A percentile compares a stretch with the other conserved stretches of the same genome.
Conservation (phyloP, 2,113 vertebrate species). For the Odocoileus virginianus region DNA sequence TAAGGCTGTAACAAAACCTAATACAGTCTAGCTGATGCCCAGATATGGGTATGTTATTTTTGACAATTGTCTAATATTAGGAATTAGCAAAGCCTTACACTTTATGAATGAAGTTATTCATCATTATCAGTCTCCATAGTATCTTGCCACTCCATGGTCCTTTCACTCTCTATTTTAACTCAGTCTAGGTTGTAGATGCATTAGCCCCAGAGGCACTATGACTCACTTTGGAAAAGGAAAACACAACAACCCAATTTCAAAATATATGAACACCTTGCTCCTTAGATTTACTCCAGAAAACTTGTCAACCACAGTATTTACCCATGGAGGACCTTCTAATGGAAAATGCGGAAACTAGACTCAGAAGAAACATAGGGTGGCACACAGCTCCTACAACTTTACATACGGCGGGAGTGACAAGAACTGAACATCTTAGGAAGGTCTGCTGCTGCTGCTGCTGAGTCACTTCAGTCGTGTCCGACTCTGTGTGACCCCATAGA, state of each 20-base stretch:
- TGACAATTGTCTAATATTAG: not conserved
- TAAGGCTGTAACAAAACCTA: not conserved
- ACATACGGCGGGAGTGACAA: not conserved
- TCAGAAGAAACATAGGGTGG: not conserved
- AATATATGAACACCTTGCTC: not conserved
- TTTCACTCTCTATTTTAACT: not conserved
- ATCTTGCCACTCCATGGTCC: not conserved
- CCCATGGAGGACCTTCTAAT: not conserved
- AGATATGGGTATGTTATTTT: not conserved
- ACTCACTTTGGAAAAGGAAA: not conserved
- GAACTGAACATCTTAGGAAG: not conserved
- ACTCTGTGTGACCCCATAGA: too few relatives aligned
- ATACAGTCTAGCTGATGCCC: not conserved
- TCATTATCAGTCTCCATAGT: not conserved
- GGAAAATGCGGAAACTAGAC: not conserved
- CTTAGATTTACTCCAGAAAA: not conserved
- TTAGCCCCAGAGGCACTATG: fast-evolving
- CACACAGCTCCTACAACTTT: not conserved
- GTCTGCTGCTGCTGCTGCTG: not conserved
- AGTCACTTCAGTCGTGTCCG: too few relatives aligned
- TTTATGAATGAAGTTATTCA: not conserved
- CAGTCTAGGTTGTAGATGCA: not conserved
- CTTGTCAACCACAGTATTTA: not conserved
- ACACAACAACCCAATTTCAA: not conserved
- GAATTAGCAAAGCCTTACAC: not conserved